Base-by-base conservation (phyloP, 2,113 vertebrate species). In the Balaeniceps rex region DNA sequence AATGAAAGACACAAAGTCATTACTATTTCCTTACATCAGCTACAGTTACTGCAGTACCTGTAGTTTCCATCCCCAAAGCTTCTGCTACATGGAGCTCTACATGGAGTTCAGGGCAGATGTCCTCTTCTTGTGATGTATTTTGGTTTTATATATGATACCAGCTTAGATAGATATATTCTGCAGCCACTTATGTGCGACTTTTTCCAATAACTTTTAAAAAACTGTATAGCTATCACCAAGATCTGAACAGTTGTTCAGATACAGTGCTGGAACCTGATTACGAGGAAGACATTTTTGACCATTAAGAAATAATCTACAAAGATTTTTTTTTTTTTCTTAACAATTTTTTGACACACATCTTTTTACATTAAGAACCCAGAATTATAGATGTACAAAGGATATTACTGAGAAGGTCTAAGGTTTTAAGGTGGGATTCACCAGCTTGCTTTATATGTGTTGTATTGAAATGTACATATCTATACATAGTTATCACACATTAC, bases 61-160 rank as follows among this genome's bases (percentile, higher is more conserved):
- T 36, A 55, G 26, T 19, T 88, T 68, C 28, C 16, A 63, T 34
- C n/a, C 21, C 19, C 40, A 42, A 68, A 61, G 40, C 14, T 93
- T 78, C 64, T n/a, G 18, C 12, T 52, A 25, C 0, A 0, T 63
- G 38, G 29, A 83, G 14, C 14, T 74, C 54, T 61, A 55, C 0
- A 0, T 19, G 11, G n/a, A 68, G 14, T 55, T 74, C 74, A 61
- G 68, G 19, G 47, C 26, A 60, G 15, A 71, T 49, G 19, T 36
- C 6, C 52, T 49, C 11, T n/a, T 40, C 34, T 66, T 7, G 9
- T 68, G 22, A 28, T 49, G 11, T 6, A 52, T 78, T 74, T 52
- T 60, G 7, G 11, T 61, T 60, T 82, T 4, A 0, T 28, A n/a
- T 44, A 18, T 71, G 16, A 11, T 70, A 55, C 11, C 9, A 64